Base-by-base conservation (phyloP, 2,797 vertebrate genomes). In the Manis pentadactyla region DNA sequence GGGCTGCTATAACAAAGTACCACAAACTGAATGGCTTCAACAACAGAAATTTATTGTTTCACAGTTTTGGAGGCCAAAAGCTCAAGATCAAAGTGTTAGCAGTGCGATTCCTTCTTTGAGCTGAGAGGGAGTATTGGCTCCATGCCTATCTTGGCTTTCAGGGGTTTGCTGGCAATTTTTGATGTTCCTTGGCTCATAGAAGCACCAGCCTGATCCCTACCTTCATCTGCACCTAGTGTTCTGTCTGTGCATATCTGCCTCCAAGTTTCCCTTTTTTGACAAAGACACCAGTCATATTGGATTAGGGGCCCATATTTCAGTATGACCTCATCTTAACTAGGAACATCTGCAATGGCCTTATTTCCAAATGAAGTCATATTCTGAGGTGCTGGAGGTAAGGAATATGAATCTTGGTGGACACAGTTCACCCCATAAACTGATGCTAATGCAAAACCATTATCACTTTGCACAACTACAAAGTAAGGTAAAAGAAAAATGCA, bases 401-500 rank as follows among this genome's bases (percentile, higher is more conserved):
- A 75, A 49, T 21, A 21, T 12, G 34, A 82, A 73, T 59, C 81
- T 59, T 1, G 25, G 63, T 18, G 31, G n/a, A 59, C 0, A 21
- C 31, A 73, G 8, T 42, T 95, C 29, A 88, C 23, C 63, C 83
- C 17, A 37, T 34, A 49, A 59, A 17, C 3, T 46, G 17, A 17
- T 71, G 21, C 55, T 66, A 92, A 34, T 34, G 34, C 64, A 89
- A 94, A 82, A 87, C 37, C 10, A 61, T 2, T 13, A 27, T 90
- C 55, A 82, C 21, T 90, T 87, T 71, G 25, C 68, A 77, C 66
- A 86, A 46, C 53, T 18, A 61, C 19, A 95, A 92, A 42, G 15
- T 49, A 92, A 46, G 9, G n/a, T 27, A 69, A 87, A 90, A 90
- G 73, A 89, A 95, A 94, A 88, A 82, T 53, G 4, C 49, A 51